Conservation (phyloP, 2,888 invertebrate genomes). For the Troides aeacus region DNA sequence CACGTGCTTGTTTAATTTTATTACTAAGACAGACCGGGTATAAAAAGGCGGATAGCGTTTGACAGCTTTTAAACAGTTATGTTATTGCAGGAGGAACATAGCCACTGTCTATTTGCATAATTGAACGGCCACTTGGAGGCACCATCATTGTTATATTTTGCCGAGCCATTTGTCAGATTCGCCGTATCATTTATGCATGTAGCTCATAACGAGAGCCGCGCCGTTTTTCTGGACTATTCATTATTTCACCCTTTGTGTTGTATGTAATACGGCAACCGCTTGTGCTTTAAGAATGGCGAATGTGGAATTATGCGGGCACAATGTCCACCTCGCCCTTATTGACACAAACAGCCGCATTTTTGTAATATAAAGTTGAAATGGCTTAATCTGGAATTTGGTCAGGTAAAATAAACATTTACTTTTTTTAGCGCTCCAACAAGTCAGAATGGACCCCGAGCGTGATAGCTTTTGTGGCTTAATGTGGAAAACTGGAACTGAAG, state of each 20-base stretch:
- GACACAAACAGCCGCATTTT: slow-evolving; percentile 65
- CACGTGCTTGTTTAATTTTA: slow-evolving; percentile 71
- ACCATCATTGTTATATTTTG: slow-evolving; percentile 79
- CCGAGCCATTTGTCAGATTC: slow-evolving; percentile 80
- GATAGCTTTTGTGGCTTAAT: slow-evolving; percentile 37
- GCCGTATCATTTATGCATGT: slow-evolving; percentile 78
- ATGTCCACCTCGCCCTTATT: slow-evolving; percentile 56
- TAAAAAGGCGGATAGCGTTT: slow-evolving; percentile 59
- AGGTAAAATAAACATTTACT: slow-evolving; percentile 64
- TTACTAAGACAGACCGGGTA: slow-evolving; percentile 66
- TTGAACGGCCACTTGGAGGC: slow-evolving; percentile 78
- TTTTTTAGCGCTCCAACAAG: slow-evolving; percentile 53
- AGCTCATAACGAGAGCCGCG: slow-evolving; percentile 71
- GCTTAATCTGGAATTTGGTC: slow-evolving; percentile 68
- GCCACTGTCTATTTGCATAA: slow-evolving; percentile 78
- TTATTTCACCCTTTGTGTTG: slow-evolving; percentile 73
- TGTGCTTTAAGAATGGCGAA: slow-evolving; percentile 57
- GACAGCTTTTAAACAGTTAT: slow-evolving; percentile 80
- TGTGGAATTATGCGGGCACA: slow-evolving; percentile 58
- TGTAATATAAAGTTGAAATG: slow-evolving; percentile 63
- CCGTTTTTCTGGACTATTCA: slow-evolving; percentile 76
- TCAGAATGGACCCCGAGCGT: slow-evolving; percentile 39
- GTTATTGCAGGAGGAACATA: slow-evolving; percentile 75
- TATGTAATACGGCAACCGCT: slow-evolving; percentile 64
- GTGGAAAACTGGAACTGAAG: slow-evolving; percentile 26